Evolutionary conservation across 2,888 invertebrate genomes (phyloP).

Genomic region (Hyppa rectilinea): DNA sequence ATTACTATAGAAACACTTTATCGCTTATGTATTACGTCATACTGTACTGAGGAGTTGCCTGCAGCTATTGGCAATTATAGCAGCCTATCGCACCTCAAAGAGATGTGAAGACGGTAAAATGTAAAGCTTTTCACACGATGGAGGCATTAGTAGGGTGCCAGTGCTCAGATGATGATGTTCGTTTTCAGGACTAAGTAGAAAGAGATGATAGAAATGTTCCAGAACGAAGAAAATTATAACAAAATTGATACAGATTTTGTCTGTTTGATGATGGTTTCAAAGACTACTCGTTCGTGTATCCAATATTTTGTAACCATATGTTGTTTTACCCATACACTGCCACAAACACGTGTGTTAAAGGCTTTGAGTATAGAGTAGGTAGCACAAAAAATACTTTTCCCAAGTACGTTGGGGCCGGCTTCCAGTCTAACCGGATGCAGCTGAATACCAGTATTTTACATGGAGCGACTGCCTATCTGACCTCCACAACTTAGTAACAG

Average conservation of each 20-base stretch:
- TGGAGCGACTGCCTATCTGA: too few species aligned
- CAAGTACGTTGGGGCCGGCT: too few species aligned
- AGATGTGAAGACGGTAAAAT: conserved; percentile 74
- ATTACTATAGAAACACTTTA: conserved; percentile 32
- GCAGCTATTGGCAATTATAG: conserved; percentile 88
- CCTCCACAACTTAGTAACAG: too few species aligned
- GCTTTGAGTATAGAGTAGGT: too few species aligned
- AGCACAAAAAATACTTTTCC: too few species aligned
- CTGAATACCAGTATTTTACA: too few species aligned
- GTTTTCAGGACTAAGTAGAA: conserved; percentile 1
- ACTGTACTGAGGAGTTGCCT: conserved; percentile 74
- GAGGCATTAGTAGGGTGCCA: conserved; percentile 63
- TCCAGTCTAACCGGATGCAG: too few species aligned
- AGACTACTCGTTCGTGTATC: neutral
- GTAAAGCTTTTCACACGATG: conserved; percentile 75
- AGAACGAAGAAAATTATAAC: neutral
- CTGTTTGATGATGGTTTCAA: neutral
- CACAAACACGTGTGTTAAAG: too few species aligned
- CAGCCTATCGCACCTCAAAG: conserved; percentile 85
- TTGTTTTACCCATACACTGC: too few species aligned
- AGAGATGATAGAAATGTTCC: conserved; percentile 1
- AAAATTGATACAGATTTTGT: neutral
- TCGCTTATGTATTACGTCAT: conserved; percentile 59
- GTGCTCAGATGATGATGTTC: conserved; percentile 65
- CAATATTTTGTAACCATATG: too few species aligned